Percentiles rank a stretch among this genome's conserved stretches.
Conservation (phyloP, 1,140 invertebrate genomes). For the Tenebrio molitor region DNA sequence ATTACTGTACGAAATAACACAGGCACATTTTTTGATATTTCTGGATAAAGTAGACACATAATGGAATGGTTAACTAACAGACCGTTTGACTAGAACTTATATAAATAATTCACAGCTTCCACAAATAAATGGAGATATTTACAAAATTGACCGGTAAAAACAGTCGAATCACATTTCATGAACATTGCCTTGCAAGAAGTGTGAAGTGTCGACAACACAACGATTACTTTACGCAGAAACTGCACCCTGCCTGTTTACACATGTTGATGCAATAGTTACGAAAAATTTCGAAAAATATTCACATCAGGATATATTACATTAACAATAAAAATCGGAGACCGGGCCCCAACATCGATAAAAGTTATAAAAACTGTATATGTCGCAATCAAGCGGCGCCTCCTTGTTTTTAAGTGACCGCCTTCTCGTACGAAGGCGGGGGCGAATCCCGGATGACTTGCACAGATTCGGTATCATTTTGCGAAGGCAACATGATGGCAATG, state of each 20-base stretch:
- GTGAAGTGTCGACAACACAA: background rate
- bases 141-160: slow-evolving; percentile 22
- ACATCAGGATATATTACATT: background rate
- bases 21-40: slow-evolving; percentile 21
- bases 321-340: background rate
- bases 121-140: background rate
- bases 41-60: slow-evolving; percentile 6
- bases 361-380: background rate
- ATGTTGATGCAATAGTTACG: background rate
- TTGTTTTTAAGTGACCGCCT: slow-evolving; percentile 71
- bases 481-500: slow-evolving; percentile 75
- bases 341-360: background rate
- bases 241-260: background rate
- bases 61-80: slow-evolving; percentile 10
- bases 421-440: slow-evolving; percentile 77
- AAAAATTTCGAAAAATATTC: slow-evolving; percentile 2
- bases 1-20: slow-evolving; percentile 8
- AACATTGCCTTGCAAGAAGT: background rate
- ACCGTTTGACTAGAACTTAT: slow-evolving; percentile 1
- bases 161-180: slow-evolving; percentile 11
- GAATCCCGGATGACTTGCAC: slow-evolving; percentile 67
- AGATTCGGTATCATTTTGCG: slow-evolving; percentile 64
- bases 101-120: slow-evolving; percentile 10
- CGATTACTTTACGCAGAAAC: background rate
- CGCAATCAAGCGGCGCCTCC: background rate